Base-by-base conservation (phyloP, 2,888 invertebrate genomes). In the Gerris lacustris region DNA sequence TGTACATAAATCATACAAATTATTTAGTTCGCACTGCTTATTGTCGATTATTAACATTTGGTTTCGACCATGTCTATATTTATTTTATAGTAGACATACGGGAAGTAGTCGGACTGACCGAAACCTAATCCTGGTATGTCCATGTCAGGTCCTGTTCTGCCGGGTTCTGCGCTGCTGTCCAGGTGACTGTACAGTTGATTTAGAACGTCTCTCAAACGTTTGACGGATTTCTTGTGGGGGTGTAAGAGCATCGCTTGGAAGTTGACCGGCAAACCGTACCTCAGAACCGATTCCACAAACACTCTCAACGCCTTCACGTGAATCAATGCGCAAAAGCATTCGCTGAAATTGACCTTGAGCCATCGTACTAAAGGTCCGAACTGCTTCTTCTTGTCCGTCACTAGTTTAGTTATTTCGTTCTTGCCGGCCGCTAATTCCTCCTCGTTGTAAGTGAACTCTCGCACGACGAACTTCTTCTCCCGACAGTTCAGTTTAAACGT, bases 271-370 rank as follows among this genome's bases (percentile, higher is more conserved):
- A 99, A 85, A 1, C 99, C 99, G 83, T 98, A 99, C 84, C 97
- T 91, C 70, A 99, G 85, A 68, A 99, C 98, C 64, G 98, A 98
- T 84, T 99, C 99, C n/a, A 99, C 98, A 83, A 99, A 99, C 5
- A 98, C 95, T 71, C 99, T 85, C 70, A 99, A 84, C 17, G 98
- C 98, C 83, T 99, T 99, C 0, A 99, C 95, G 81, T 99, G 99
- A 77, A 98, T 91, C 94, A 96, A 95, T 75, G 98, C 97, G 80
- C 95, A 94, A 84, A 98, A 99, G 77, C 95, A 92, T 84, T 99
- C 99, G 75, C 97, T 96, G 84, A 99, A 99, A 84, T 99, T 99
- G 75, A 99, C 96, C 83, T 97, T 98, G 80, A 99, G 82, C 98
- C 98, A 99, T 80, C 96, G 87, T 73, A 99, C 96, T 76, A 99